Evolutionary conservation across 1,140 invertebrate species (phyloP), one percentile per base, ranked within the genome.

Genomic region (Heliconius congener): DNA sequence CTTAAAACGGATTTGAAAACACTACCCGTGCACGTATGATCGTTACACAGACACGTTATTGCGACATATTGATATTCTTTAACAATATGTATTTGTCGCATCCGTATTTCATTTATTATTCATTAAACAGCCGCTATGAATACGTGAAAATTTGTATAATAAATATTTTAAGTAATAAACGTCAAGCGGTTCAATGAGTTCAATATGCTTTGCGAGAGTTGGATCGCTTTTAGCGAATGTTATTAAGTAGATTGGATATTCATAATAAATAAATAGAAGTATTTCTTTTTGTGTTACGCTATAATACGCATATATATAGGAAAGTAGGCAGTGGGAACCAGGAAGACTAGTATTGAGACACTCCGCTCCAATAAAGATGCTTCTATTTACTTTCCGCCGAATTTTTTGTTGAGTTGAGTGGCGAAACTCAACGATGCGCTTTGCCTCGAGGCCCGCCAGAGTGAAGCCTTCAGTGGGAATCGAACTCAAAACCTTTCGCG

Each of bases 131-230:
- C 55, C 55, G 9, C 1, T 60, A 57, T 57, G 55, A 60, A 66
- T 66, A 66, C 13, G 23, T 30, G 60, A 66, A 66, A 66, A 66
- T 18, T 5, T 66, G 27, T 66, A 30, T 66, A 66, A 66, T 27
- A 66, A 27, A 72, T 39, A 39, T 39, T 72, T 37, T n/a, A 19
- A 72, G 34, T 72, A 72, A 72, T 72, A 72, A 72, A 72, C 42
- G 71, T 72, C 71, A 72, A 72, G 71, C 19, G 34, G 71, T 42
- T 42, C 34, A 72, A 42, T 39, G 71, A 42, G 30, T 72, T 72
- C 37, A 42, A 72, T 72, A 72, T 27, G 71, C 71, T 72, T 30
- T 72, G 71, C 71, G 71, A 72, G 34, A 39, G 71, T 72, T 42
- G 34, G 71, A 72, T 72, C 6, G 71, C 13, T 39, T 72, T 72